Evolutionary conservation across 2,888 invertebrate species (phyloP), one percentile per base, ranked within the genome.

Genomic region (Willowsia nigromaculata): DNA sequence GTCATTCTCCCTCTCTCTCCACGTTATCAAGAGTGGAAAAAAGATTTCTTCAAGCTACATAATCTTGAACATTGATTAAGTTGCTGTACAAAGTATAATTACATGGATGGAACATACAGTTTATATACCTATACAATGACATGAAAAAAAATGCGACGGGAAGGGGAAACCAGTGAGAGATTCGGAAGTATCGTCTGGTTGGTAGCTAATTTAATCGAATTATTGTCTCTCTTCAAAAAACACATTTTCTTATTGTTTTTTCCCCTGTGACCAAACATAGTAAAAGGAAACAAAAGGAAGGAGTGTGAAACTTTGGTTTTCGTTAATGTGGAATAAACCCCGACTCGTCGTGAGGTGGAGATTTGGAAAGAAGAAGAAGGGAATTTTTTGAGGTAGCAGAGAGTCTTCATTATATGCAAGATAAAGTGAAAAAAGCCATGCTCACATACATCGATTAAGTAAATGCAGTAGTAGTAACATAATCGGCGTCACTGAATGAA

Each of bases 191-290:
- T 71, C 27, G 74, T 74, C 74, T 74, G 25, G 71, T 47, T 74
- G 37, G 40, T 68, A 50, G 71, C 84, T 84, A 85, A 85, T 76
- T 85, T 74, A 50, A 85, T 85, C 85, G 74, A 76, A 33, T 40
- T 85, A 40, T 47, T 71, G 27, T 27, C 71, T 65, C 43, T 62
- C 30, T 27, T 9, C 4, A 4, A 68, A 50, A 53, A 71, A 71
- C 68, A 40, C 68, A 74, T 53, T 56, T 65, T 25, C 22, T 47
- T 47, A 47, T 27, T 74, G 74, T 74, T 43, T 74, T 74, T 78
- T 33, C 76, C 68, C 50, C 7, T 65, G 86, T 87, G 78, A 50
- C 87, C 87, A 87, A 82, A 87, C 56, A 56, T 71, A 87, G 87
- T 82, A 87, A 71, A 85, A 87, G 80, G 78, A 80, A 78, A 53